Base-by-base conservation (phyloP, 2,797 vertebrate species). In the Centropyge bicolor region DNA sequence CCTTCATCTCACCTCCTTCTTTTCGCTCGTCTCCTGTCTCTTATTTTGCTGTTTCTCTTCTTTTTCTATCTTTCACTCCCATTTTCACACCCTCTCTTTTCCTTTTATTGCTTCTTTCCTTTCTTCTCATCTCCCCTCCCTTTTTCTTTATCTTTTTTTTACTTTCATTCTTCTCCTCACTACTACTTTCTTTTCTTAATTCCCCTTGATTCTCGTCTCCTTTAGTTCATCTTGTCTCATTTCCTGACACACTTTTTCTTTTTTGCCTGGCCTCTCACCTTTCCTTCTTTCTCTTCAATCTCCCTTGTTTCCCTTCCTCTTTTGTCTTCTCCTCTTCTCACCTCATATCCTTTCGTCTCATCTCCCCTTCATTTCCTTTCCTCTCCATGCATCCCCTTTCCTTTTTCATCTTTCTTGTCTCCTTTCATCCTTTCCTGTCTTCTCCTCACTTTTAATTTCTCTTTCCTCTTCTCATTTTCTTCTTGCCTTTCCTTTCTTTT, bases 111-210 rank as follows among this genome's bases (percentile, higher is more conserved):
- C 52, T 3, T 5, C 8, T 56, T n/a, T 27, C 16, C 1, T 27
- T 17, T 6, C 0, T 48, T 48, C 43, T 48, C 17, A 6, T 41
- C 49, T 67, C 38, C 4, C 1, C 6, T 55, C 16, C 16, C 13
- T 1, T 19, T 10, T 49, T n/a, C 1, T 55, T 24, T 10, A 3
- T 22, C 7, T 14, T 35, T 0, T 35, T 0, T n/a, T 41, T 4
- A 38, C 12, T 74, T 38, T 7, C 13, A 20, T 10, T 19, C 8
- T 13, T 2, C 20, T 8, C 46, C 10, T 4, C 27, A n/a, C 19
- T 40, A 13, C 6, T 40, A 8, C 59, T 41, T 6, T 31, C 54
- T 19, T 16, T 11, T 22, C 48, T 20, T 3, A 20, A 20, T 20
- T 48, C n/a, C 45, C 46, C 27, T 52, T 24, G 10, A 2, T 20